Evolutionary conservation across 2,888 invertebrate species (phyloP).

Genomic region (Dyspetes luteomarginatus): DNA sequence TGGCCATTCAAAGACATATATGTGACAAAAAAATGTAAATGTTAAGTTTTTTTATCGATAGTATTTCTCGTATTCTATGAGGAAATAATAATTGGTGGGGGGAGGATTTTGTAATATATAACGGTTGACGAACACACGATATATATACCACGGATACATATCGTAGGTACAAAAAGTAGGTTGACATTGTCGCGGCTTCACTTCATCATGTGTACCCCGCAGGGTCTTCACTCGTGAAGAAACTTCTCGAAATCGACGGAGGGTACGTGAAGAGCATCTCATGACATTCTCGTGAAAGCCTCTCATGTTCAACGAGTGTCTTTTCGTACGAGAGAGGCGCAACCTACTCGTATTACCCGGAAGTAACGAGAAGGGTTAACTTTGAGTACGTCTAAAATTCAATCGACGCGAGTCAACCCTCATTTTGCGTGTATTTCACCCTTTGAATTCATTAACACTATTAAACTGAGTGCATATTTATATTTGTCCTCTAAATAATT

Average conservation of each 20-base stretch:
- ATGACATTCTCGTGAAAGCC: conserved; percentile 54
- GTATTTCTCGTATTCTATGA: too few species aligned
- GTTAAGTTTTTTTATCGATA: neutral
- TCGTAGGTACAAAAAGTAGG: conserved; percentile 40
- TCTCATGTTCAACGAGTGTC: conserved; percentile 60
- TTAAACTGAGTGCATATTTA: too few species aligned
- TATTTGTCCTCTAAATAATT: too few species aligned
- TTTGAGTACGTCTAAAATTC: conserved; percentile 56
- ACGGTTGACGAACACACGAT: too few species aligned
- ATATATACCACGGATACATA: too few species aligned
- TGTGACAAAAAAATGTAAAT: too few species aligned
- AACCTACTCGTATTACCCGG: conserved; percentile 60
- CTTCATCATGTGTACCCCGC: too few species aligned
- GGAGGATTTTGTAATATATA: too few species aligned
- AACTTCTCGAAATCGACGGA: conserved; percentile 60
- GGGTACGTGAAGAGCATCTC: conserved; percentile 32
- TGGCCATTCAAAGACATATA: too few species aligned
- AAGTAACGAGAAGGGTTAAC: conserved; percentile 46
- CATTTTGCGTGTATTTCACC: conserved; percentile 6
- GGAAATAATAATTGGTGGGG: too few species aligned
- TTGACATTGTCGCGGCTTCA: too few species aligned
- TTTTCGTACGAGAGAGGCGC: conserved; percentile 37
- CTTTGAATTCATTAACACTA: too few species aligned
- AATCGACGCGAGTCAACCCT: conserved; percentile 19
- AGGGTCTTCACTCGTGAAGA: conserved; percentile 41